A percentile compares a stretch with the other conserved stretches of the same genome.
Conservation (phyloP, 2,797 vertebrate genomes). For the Xenopus petersii region DNA sequence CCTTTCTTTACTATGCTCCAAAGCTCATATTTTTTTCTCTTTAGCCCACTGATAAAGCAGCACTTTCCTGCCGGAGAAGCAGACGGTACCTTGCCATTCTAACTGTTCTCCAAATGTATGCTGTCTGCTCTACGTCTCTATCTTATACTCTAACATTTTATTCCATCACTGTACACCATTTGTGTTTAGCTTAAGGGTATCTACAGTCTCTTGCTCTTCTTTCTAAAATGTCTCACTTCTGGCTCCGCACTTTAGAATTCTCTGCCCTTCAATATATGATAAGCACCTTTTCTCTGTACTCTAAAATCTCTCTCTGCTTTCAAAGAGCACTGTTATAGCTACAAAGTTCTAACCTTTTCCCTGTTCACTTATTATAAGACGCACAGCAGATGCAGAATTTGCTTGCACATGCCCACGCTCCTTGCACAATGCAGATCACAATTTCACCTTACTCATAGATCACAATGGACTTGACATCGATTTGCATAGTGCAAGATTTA, state of each 20-base stretch:
- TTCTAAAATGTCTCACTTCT: conserved; percentile 2
- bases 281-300: neutral
- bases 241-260: neutral
- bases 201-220: neutral
- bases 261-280: conserved; percentile 2
- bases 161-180: neutral
- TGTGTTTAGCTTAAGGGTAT: conserved; percentile 2
- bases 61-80: neutral
- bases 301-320: neutral
- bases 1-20: no score
- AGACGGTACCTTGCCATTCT: neutral
- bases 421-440: neutral
- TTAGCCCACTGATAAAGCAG: no score
- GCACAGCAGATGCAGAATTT: neutral
- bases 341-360: neutral
- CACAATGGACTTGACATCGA: no score
- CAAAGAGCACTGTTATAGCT: neutral
- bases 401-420: neutral
- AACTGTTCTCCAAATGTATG: neutral
- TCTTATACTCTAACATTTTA: neutral
- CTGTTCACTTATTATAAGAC: neutral
- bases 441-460: neutral
- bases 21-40: no score
- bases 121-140: neutral
- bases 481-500: no score